These are phyloP conservation scores for Sipha flava DNA, from an alignment of 1,140 invertebrate species.

Conservation along the genomic window DNA sequence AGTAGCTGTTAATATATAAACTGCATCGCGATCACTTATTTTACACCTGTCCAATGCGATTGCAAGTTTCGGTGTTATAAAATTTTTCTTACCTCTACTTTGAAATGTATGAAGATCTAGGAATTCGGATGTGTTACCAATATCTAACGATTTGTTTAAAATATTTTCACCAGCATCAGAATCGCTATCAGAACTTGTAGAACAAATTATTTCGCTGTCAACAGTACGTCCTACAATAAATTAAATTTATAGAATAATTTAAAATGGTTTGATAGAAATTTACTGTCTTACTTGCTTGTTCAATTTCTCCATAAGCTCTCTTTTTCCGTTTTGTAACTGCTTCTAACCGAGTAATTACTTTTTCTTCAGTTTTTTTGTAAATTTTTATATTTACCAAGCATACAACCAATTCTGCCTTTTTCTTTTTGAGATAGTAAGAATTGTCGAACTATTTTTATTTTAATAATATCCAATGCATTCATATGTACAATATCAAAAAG, in stretches of 20 bases:
- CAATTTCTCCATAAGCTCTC: not conserved
- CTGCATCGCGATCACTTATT: no score
- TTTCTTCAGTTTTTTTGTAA: not conserved
- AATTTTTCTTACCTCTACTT: no score
- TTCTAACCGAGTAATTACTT: not conserved
- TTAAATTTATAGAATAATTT: not conserved
- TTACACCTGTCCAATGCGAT: not conserved
- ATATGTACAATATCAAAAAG: no score
- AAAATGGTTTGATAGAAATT: not conserved
- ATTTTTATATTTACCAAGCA: not conserved
- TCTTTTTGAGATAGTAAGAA: no score
- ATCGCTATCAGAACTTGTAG: not conserved
- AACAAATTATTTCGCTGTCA: not conserved
- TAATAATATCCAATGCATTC: no score
- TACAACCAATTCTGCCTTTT: not conserved
- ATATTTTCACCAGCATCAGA: not conserved
- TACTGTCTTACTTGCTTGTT: not conserved
- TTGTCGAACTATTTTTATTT: not conserved
- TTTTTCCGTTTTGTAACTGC: not conserved
- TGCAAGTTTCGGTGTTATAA: not conserved
- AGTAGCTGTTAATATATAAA: no score
- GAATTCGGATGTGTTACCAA: no score
- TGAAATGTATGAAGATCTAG: no score
- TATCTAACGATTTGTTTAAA: not conserved
- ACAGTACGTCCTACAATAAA: not conserved